Base-by-base conservation (phyloP, 2,113 vertebrate genomes). In the Panthera tigris region DNA sequence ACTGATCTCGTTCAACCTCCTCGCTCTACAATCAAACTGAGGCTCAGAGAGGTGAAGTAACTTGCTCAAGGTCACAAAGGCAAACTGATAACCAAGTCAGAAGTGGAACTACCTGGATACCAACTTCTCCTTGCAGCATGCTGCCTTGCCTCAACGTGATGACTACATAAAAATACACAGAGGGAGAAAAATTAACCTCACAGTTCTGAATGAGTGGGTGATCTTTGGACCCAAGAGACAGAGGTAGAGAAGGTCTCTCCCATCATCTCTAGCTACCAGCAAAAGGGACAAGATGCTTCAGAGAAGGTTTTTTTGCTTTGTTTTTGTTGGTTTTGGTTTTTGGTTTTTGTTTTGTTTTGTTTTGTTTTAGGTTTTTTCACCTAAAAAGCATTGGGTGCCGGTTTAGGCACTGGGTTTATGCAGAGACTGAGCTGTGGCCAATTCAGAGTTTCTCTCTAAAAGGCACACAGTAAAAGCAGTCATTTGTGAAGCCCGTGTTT, bases 371-470 rank as follows among this genome's bases (percentile, higher is more conserved):
- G 45, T 29, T 69, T 78, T 36, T 45, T 89, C 39, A 63, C 82
- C 84, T 90, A 39, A 45, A 79, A 96, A 97, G 73, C 68, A 92
- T 68, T 86, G 76, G 33, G 1, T 85, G 55, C 25, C 84, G 52
- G 7, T 36, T 95, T 69, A 61, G 71, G 66, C 74, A 25, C 55
- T 78, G 61, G 29, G 31, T 33, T 48, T 78, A 33, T 4, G 4
- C 79, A 78, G 86, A 84, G 86, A 84, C 14, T 63, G 73, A 41
- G n/a, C 66, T 93, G 45, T 23, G 50, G 73, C 15, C 90, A 90
- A 89, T 81, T 36, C 13, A 86, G 19, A 29, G 16, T 45, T 92
- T 82, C 69, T 63, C 33, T 57, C 57, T 73, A 93, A 97, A 96
- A 97, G 50, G 39, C 8, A 23, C 11, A 87, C 25, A 5, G 25